Evolutionary conservation across 1,140 invertebrate genomes (phyloP).

Genomic region (Ceratina japonica): DNA sequence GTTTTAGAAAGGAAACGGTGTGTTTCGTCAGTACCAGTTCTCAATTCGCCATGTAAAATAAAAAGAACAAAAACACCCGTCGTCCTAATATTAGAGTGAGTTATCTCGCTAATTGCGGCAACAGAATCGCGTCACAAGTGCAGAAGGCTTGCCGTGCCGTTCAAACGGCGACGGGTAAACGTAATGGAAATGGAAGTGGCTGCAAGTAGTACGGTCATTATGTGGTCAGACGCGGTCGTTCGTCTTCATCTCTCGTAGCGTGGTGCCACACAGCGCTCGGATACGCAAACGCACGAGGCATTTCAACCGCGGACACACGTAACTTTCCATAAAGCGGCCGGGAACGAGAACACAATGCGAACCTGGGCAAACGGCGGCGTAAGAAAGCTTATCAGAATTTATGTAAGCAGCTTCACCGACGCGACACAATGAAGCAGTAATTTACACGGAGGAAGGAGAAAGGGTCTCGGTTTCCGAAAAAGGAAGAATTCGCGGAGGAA

Average conservation of each 20-base stretch:
- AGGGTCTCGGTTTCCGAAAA: slow-evolving; percentile 6
- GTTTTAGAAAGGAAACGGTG: too few relatives aligned
- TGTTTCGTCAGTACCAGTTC: too few relatives aligned
- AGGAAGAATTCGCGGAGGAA: not conserved
- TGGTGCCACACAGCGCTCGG: slow-evolving; percentile 61
- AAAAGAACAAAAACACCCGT: too few relatives aligned
- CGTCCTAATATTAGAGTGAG: not conserved
- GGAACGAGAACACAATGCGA: not conserved
- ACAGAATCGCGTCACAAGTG: too few relatives aligned
- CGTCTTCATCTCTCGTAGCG: slow-evolving; percentile 37
- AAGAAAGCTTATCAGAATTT: too few relatives aligned
- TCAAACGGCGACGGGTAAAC: too few relatives aligned
- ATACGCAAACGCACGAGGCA: slow-evolving; percentile 39
- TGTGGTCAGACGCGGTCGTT: slow-evolving; percentile 38
- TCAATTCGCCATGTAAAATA: too few relatives aligned
- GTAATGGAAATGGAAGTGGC: too few relatives aligned
- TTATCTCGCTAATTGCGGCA: too few relatives aligned
- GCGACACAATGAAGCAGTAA: not conserved
- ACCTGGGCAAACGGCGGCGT: too few relatives aligned
- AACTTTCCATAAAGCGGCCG: slow-evolving; percentile 52
- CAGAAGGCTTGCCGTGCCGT: too few relatives aligned
- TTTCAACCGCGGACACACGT: slow-evolving; percentile 31
- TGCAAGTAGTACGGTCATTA: slow-evolving; percentile 48
- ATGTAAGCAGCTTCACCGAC: too few relatives aligned
- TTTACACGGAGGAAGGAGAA: not conserved